Base-by-base conservation (phyloP, 2,797 vertebrate species). In the Rhynchotus rufescens region DNA sequence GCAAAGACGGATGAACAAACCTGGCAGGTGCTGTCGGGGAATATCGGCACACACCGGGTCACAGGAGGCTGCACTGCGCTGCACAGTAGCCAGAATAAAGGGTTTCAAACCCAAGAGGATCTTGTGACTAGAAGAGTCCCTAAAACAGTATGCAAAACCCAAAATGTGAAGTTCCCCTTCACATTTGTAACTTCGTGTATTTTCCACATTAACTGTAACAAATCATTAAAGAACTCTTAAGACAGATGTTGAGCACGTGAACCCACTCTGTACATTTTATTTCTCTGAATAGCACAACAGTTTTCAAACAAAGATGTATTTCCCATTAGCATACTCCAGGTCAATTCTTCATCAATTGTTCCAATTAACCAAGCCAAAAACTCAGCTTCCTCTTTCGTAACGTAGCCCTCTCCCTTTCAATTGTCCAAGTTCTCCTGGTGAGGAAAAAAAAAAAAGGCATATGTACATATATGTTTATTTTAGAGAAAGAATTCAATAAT, bases 351-450 rank as follows among this genome's bases (percentile, higher is more conserved):
- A 72, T 47, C 23, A 6, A 45, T 74, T 15, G 25, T 60, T 45
- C 30, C 25, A 19, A 17, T 52, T 28, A 62, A 28, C 32, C 28
- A 13, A 26, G 7, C 2, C 20, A 22, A 22, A 34, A 67, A 28
- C 12, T 32, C 25, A 68, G 15, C 44, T 47, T 49, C 30, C 3
- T 22, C 22, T 47, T 45, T 36, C 12, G 28, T 7, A 10, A 44
- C 40, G 13, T 1, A 19, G 78, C 4, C n/a, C 15, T 32, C 44
- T 28, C 76, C 52, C 52, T 69, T 54, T 96, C 85, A 96, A 12
- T 65, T 84, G 74, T 65, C 80, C 86, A 97, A 34, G n/a, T 96
- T 97, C 89, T 93, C 96, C 96, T 97, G 84, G 36, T 36, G 36
- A 36, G 36, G 36, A 36, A 81, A 86, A 89, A 62, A 89, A 62